Percentiles rank a stretch among this genome's conserved stretches.
Conservation (phyloP, 2,888 invertebrate species). For the Cartodere bifasciata region DNA sequence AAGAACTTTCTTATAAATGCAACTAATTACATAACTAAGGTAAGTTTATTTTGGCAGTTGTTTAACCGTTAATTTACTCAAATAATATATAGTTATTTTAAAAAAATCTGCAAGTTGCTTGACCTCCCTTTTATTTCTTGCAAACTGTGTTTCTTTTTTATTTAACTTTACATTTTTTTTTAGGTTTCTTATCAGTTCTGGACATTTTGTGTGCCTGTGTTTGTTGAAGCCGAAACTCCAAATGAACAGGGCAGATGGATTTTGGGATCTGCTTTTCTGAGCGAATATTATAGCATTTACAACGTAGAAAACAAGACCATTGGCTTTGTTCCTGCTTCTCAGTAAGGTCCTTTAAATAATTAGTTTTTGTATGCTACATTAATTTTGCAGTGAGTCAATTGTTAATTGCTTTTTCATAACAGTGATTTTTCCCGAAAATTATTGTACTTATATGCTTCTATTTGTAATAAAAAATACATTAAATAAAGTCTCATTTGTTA, state of each 20-base stretch:
- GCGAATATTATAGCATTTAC: conserved; percentile 38
- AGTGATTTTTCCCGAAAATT: too few relatives aligned
- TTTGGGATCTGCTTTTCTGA: conserved; percentile 38
- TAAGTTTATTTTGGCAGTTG: too few relatives aligned
- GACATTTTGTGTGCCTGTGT: conserved; percentile 36
- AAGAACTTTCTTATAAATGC: conserved; percentile 45
- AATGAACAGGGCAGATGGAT: conserved; percentile 28
- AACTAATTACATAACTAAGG: conserved; percentile 45
- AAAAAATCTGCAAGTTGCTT: too few relatives aligned
- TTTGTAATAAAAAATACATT: too few relatives aligned
- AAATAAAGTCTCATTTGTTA: too few relatives aligned
- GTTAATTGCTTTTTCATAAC: background rate
- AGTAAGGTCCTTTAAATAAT: too few relatives aligned
- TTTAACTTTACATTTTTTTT: conserved; percentile 16
- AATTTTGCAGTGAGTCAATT: conserved; percentile 1
- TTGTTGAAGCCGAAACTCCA: conserved; percentile 22
- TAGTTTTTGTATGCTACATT: too few relatives aligned
- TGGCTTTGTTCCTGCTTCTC: conserved; percentile 33
- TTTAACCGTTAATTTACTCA: too few relatives aligned
- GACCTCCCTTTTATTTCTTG: too few relatives aligned
- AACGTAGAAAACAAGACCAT: conserved; percentile 31
- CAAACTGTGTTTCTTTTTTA: background rate
- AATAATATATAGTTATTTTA: too few relatives aligned
- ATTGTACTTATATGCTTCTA: too few relatives aligned
- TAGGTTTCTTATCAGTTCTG: conserved; percentile 30